A percentile compares a stretch with the other conserved stretches of the same genome.
These are phyloP conservation scores for Monochamus alternatus DNA, from an alignment of 2,888 invertebrate species.

Conservation along the genomic window DNA sequence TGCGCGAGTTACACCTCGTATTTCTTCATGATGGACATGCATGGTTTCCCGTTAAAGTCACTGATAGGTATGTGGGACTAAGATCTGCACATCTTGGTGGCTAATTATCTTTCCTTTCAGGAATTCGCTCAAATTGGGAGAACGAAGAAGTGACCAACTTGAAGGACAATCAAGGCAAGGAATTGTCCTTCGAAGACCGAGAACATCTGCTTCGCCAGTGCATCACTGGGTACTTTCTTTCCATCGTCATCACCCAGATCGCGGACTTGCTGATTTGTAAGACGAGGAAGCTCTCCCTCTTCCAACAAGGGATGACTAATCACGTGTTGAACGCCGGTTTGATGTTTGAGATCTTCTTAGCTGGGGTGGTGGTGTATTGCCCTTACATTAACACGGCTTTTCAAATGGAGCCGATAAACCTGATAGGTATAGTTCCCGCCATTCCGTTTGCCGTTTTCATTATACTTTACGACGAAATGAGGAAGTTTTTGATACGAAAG, in stretches of 20 bases:
- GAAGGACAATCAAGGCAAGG: conserved; percentile 82
- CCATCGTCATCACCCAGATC: conserved; percentile 85
- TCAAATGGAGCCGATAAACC: conserved; percentile 78
- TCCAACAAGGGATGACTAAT: conserved; percentile 84
- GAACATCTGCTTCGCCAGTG: conserved; percentile 82
- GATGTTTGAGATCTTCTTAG: conserved; percentile 75
- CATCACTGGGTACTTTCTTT: conserved; percentile 86
- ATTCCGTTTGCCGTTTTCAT: conserved; percentile 84
- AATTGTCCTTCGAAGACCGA: conserved; percentile 81
- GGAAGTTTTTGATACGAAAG: conserved; percentile 80
- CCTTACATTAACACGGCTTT: conserved; percentile 79
- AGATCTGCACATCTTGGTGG: not conserved
- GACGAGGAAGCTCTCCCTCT: conserved; percentile 81
- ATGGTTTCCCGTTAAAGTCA: conserved; percentile 82
- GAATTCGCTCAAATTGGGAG: conserved; percentile 82
- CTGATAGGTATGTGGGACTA: conserved; percentile 66
- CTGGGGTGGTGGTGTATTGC: conserved; percentile 78
- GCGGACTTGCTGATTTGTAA: conserved; percentile 87
- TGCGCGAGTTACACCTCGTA: conserved; percentile 86
- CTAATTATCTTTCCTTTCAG: conserved; percentile 30
- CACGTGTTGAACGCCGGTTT: conserved; percentile 76
- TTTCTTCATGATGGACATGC: conserved; percentile 84
- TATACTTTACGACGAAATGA: conserved; percentile 82
- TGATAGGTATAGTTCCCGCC: conserved; percentile 81
- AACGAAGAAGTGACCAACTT: conserved; percentile 75